A percentile compares a stretch with the other conserved stretches of the same genome.
phyloP scores from a whole-genome alignment of 2,888 invertebrate species.

The Mechanitis mazaeus region DNA sequence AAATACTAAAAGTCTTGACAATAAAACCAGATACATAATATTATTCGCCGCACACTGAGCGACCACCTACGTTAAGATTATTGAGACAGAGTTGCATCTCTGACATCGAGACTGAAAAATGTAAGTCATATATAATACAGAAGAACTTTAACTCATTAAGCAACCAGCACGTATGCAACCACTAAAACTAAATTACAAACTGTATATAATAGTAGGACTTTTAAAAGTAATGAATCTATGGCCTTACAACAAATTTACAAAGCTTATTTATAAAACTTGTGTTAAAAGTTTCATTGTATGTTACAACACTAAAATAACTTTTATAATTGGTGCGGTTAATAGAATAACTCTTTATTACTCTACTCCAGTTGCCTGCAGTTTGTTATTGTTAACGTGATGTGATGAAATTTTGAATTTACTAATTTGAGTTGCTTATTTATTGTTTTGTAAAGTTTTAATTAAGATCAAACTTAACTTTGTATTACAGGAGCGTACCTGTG shows the following conservation, averaged over 20 bases:
- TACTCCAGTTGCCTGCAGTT: neutral
- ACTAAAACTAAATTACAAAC: too few relatives aligned
- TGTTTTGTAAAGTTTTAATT: slow-evolving; percentile 6
- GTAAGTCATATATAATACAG: slow-evolving; percentile 18
- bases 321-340: neutral
- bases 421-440: slow-evolving; percentile 25
- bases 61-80: slow-evolving; percentile 62
- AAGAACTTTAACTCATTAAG: too few relatives aligned
- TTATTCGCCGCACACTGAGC: slow-evolving; percentile 52
- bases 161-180: too few relatives aligned
- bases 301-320: neutral
- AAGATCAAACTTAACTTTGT: slow-evolving; percentile 3
- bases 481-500: neutral
- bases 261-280: neutral
- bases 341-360: neutral
- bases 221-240: too few relatives aligned
- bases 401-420: slow-evolving; percentile 24
- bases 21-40: slow-evolving; percentile 58
- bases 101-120: slow-evolving; percentile 43
- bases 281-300: neutral
- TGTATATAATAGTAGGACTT: too few relatives aligned
- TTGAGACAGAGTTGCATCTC: slow-evolving; percentile 41
- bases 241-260: too few relatives aligned
- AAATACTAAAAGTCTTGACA: slow-evolving; percentile 60
- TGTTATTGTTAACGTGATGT: slow-evolving; percentile 13